Percentiles rank a stretch among this genome's conserved stretches.
Conservation (phyloP, 1,140 invertebrate genomes). For the Dendroctonus ponderosae region DNA sequence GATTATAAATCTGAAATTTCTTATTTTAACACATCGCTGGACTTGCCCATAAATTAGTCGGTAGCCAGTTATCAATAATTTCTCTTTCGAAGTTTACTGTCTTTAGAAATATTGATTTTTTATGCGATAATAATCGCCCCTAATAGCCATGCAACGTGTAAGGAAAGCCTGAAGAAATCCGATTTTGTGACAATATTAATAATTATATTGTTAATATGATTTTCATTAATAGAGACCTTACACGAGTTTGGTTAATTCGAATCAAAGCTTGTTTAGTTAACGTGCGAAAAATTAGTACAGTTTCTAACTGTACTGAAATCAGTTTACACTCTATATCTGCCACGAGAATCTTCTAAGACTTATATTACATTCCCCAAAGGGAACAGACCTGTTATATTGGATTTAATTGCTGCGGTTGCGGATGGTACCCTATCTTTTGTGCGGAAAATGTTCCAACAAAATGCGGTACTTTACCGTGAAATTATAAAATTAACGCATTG, state of each 20-base stretch:
- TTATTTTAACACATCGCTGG: slow-evolving; percentile 18
- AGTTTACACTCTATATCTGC: slow-evolving; percentile 32
- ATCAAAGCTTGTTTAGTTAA: too few relatives aligned
- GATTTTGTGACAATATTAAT: too few relatives aligned
- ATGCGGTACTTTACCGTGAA: slow-evolving; percentile 26
- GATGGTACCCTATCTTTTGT: slow-evolving; percentile 6
- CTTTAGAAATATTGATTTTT: neutral
- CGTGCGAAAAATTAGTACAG: too few relatives aligned
- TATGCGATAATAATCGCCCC: too few relatives aligned
- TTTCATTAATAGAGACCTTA: too few relatives aligned
- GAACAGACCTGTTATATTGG: slow-evolving; percentile 30
- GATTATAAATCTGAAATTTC: slow-evolving; percentile 26
- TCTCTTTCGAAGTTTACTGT: slow-evolving; percentile 6
- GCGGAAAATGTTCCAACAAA: slow-evolving; percentile 15
- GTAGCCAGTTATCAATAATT: slow-evolving; percentile 22
- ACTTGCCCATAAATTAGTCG: slow-evolving; percentile 17
- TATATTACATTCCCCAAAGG: slow-evolving; percentile 28
- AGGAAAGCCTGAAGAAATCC: too few relatives aligned
- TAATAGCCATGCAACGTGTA: too few relatives aligned
- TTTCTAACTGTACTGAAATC: slow-evolving; percentile 5
- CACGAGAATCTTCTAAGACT: slow-evolving; percentile 25
- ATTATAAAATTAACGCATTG: slow-evolving; percentile 23
- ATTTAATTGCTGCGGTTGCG: slow-evolving; percentile 27
- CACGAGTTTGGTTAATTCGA: too few relatives aligned
- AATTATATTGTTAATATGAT: too few relatives aligned